Base-by-base conservation (phyloP, 2,888 invertebrate genomes). In the Melinopterus prodromus region DNA sequence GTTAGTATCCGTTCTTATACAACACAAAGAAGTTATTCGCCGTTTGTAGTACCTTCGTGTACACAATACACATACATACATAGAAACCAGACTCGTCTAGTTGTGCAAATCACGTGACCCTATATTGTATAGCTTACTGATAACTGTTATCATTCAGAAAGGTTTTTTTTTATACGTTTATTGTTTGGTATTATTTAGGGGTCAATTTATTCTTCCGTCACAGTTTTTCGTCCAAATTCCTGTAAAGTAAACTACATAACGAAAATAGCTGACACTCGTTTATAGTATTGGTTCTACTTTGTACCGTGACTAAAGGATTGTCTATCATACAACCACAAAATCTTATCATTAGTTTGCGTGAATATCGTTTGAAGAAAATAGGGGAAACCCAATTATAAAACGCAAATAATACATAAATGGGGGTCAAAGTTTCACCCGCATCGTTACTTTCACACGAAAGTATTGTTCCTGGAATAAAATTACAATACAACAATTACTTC, bases 1-100 rank as follows among this genome's bases (percentile, higher is more conserved):
- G 53, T 53, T 53, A 53, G 53, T 53, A 9, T 12, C 12, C 5
- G 7, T 4, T 53, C 53, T 53, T 53, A 53, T 53, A 53, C 53
- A 53, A 53, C 53, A 53, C 53, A 53, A 53, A 53, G 53, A 53
- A 53, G 53, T 53, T 53, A 53, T 53, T 53, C 53, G 53, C 53
- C 53, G 53, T 53, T 3, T 53, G 53, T 53, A 53, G 53, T 53
- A 26, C 26, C 26, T 26, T 53, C 12, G 53, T 53, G 5, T 53
- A 53, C 53, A 12, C 26, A 26, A 26, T 26, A 26, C 26, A 26
- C 26, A 26, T 3, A 26, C 26, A 26, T 26, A 26, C 53, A 53
- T 53, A 53, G 53, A 53, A 53, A 53, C 53, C 53, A 53, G 53
- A 53, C 53, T 53, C 53, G 53, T 53, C 53, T 53, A 53, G 53